Conservation (phyloP, 2,113 vertebrate genomes). For the Zingel zingel region DNA sequence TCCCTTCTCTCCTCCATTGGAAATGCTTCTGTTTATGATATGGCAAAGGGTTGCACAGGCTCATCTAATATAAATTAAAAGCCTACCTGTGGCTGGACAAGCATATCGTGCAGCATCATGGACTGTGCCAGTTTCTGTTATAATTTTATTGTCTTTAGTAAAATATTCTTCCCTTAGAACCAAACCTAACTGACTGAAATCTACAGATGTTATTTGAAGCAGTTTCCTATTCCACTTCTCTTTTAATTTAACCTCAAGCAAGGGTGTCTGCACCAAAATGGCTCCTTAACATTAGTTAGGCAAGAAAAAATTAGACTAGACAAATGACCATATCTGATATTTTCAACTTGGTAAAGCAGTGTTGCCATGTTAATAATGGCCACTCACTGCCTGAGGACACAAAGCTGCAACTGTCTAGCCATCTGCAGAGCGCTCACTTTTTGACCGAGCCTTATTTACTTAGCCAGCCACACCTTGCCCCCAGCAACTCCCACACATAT, state of each 20-base stretch:
- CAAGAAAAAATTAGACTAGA: slow-evolving; percentile 17
- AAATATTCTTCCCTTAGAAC: not conserved
- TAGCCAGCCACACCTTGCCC: slow-evolving; percentile 65
- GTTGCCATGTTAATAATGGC: slow-evolving; percentile 21
- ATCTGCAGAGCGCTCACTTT: slow-evolving; percentile 33
- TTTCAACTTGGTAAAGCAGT: slow-evolving; percentile 32
- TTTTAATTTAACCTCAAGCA: slow-evolving; percentile 50
- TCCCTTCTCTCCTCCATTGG: not conserved
- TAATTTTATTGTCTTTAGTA: not conserved
- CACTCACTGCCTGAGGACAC: slow-evolving; percentile 54
- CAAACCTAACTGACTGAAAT: not conserved
- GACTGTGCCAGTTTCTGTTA: not conserved
- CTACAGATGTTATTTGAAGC: slow-evolving; percentile 11
- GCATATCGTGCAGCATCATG: slow-evolving; percentile 12
- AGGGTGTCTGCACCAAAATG: slow-evolving; percentile 33
- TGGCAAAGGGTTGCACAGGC: not conserved
- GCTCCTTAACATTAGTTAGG: not conserved
- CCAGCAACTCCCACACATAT: slow-evolving; percentile 77
- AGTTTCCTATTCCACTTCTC: slow-evolving; percentile 23
- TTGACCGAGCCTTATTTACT: slow-evolving; percentile 36
- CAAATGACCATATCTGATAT: slow-evolving; percentile 40
- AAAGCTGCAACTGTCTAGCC: slow-evolving; percentile 36
- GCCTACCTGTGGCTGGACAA: slow-evolving; percentile 11
- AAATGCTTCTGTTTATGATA: not conserved
- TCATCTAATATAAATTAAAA: slow-evolving; percentile 26